Conservation (phyloP, 2,797 vertebrate genomes). For the Chiroxiphia lanceolata region DNA sequence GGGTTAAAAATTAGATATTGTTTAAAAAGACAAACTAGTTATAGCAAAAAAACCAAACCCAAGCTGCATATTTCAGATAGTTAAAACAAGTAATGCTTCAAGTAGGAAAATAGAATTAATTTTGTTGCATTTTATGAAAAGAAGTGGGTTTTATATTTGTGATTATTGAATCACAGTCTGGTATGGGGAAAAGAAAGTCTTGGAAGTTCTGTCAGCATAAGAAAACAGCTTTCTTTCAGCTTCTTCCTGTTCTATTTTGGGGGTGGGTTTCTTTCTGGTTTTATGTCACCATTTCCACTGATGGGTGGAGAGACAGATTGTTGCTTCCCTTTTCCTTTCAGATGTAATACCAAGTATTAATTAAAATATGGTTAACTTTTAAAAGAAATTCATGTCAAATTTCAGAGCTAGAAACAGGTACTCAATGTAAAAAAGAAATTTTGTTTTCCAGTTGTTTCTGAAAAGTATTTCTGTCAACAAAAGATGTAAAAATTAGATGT, state of each 20-base stretch:
- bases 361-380: conserved; percentile 46
- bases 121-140: not conserved
- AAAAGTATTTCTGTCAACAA: not conserved
- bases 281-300: not conserved
- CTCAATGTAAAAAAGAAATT: not conserved
- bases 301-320: not conserved
- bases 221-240: not conserved
- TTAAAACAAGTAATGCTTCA: not conserved
- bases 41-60: not conserved
- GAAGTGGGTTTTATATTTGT: not conserved
- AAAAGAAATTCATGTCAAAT: not conserved
- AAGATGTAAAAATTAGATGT: not conserved
- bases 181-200: not conserved
- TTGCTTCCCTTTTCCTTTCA: not conserved
- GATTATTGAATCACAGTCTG: not conserved
- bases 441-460: conserved; percentile 7
- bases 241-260: not conserved
- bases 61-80: not conserved
- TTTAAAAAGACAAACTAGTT: not conserved
- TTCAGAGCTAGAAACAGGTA: conserved; percentile 18
- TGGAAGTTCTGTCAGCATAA: not conserved
- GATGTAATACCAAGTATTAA: conserved; percentile 22
- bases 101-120: not conserved
- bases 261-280: not conserved
- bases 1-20: not conserved